These are phyloP conservation scores for Parnassius apollo DNA, from an alignment of 2,888 invertebrate genomes.

Conservation along the genomic window DNA sequence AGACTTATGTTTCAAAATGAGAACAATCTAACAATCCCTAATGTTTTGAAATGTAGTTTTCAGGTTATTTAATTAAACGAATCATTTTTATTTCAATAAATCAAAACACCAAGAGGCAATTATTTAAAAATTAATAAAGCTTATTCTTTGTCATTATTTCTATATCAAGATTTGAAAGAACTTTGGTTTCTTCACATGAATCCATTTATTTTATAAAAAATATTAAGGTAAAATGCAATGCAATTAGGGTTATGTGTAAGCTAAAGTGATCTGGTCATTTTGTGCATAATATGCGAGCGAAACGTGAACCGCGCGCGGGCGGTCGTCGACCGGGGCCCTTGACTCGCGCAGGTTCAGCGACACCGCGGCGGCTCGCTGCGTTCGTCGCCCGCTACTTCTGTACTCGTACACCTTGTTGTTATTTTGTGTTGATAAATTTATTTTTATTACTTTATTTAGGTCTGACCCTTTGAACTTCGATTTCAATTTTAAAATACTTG, in stretches of 20 bases:
- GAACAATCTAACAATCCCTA: too few relatives aligned
- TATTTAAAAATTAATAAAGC: too few relatives aligned
- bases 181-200: constrained; percentile 1
- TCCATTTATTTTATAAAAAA: constrained; percentile 17
- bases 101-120: too few relatives aligned
- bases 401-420: background rate
- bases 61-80: too few relatives aligned
- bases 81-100: too few relatives aligned
- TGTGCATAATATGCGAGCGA: constrained; percentile 57
- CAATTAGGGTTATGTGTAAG: constrained; percentile 36
- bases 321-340: constrained; percentile 80
- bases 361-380: constrained; percentile 50
- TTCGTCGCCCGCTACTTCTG: constrained; percentile 27
- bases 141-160: background rate
- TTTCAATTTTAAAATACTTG: too few relatives aligned
- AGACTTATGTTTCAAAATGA: too few relatives aligned
- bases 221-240: constrained; percentile 29
- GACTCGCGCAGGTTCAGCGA: constrained; percentile 76
- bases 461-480: too few relatives aligned
- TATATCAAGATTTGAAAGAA: constrained; percentile 6
- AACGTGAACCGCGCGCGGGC: constrained; percentile 61
- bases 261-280: constrained; percentile 47
- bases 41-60: too few relatives aligned
- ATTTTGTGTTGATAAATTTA: too few relatives aligned
- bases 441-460: too few relatives aligned